Conservation (phyloP, 2,797 vertebrate species). For the Cheirogaleus major region DNA sequence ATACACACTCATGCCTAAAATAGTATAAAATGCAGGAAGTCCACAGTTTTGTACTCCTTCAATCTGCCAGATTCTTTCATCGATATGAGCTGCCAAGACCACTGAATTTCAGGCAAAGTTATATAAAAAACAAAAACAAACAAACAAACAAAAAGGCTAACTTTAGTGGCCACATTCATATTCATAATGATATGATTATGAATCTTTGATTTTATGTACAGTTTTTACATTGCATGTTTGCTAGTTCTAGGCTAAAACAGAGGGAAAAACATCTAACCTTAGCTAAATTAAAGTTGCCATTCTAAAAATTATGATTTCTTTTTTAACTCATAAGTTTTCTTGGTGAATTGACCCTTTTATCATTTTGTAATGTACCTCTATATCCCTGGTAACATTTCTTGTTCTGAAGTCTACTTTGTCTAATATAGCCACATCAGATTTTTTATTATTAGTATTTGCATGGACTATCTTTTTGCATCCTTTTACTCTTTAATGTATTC, state of each 20-base stretch:
- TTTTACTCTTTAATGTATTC: neutral
- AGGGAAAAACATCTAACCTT: neutral
- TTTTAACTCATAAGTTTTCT: neutral
- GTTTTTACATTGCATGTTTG: neutral
- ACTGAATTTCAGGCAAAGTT: neutral
- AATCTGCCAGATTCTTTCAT: neutral
- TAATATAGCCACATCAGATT: neutral
- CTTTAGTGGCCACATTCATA: neutral
- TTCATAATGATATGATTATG: neutral
- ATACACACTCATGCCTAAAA: neutral
- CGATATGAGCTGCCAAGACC: neutral
- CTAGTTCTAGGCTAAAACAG: neutral
- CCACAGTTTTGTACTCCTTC: neutral
- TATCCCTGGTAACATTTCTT: neutral
- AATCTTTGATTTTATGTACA: neutral
- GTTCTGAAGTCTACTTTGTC: neutral
- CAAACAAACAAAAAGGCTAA: too few relatives aligned
- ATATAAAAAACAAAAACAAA: neutral
- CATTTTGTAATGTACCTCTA: neutral
- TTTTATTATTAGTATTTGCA: neutral
- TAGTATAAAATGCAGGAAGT: neutral
- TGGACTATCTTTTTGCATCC: neutral
- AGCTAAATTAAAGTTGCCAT: neutral
- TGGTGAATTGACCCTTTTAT: neutral
- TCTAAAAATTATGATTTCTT: constrained; percentile 13